Evolutionary conservation across 1,140 invertebrate species (phyloP).

Genomic region (Conus betulinus): DNA sequence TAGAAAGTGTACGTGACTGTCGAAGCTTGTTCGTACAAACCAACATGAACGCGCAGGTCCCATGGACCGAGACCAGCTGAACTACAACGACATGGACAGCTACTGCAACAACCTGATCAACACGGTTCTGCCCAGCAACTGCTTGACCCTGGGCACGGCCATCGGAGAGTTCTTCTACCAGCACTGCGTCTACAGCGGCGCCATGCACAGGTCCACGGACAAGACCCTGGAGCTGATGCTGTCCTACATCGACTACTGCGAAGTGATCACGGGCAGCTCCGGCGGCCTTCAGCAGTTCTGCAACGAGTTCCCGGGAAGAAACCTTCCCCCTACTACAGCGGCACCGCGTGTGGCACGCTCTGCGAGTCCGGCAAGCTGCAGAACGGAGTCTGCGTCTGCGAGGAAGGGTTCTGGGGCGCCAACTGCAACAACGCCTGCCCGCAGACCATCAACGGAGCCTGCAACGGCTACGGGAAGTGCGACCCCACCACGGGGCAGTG

Average conservation of each 20-base stretch:
- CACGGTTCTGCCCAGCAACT: not conserved
- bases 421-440: conserved; percentile 7
- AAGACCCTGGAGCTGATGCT: conserved; percentile 1
- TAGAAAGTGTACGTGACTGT: no score
- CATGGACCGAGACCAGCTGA: not conserved
- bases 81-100: not conserved
- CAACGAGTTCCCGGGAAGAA: not conserved
- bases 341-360: not conserved
- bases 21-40: no score
- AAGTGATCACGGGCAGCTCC: not conserved
- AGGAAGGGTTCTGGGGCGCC: not conserved
- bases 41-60: no score
- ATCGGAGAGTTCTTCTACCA: not conserved
- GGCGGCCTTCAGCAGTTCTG: not conserved
- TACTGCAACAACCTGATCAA: not conserved
- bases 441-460: not conserved
- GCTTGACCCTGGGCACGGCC: not conserved
- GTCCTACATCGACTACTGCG: not conserved
- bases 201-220: not conserved
- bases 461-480: conserved; percentile 3
- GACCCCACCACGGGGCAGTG: not conserved
- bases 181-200: conserved; percentile 7
- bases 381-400: not conserved
- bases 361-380: not conserved
- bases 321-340: conserved; percentile 10